Evolutionary conservation across 2,888 invertebrate species (phyloP).

Genomic region (Leptinotarsa juncta): DNA sequence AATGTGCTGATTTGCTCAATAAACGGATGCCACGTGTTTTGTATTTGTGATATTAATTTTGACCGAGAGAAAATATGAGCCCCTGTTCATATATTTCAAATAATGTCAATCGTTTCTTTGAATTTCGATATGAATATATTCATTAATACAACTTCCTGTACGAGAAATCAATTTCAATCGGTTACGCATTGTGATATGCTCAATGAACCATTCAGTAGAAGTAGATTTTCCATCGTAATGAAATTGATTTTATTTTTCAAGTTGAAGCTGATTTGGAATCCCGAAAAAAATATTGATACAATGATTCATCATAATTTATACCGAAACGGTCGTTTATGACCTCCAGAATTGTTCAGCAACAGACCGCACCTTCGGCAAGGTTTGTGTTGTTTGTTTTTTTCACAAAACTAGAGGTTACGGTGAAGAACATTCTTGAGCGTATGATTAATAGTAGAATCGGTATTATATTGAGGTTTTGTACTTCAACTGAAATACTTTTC

Average conservation of each 20-base stretch:
- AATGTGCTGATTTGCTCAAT: no score
- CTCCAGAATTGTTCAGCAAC: neutral
- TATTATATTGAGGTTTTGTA: no score
- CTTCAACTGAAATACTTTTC: no score
- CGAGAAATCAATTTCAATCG: neutral
- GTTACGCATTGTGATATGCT: neutral
- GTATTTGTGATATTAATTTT: no score
- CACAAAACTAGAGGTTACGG: constrained; percentile 1
- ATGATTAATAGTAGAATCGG: neutral
- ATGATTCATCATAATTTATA: constrained; percentile 13
- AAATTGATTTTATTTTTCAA: neutral
- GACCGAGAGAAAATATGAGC: no score
- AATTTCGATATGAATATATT: no score
- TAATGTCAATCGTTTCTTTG: no score
- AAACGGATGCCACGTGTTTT: no score
- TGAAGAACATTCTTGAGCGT: neutral
- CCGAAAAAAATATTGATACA: constrained; percentile 11
- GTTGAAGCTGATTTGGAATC: neutral
- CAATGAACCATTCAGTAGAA: neutral
- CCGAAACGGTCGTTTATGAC: neutral
- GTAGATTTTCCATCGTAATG: neutral
- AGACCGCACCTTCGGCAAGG: constrained; percentile 13
- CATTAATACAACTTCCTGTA: neutral
- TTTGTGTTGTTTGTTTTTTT: neutral
- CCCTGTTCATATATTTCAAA: no score